Evolutionary conservation across 1,140 invertebrate species (phyloP).

Genomic region (Leptonema lineaticorne): DNA sequence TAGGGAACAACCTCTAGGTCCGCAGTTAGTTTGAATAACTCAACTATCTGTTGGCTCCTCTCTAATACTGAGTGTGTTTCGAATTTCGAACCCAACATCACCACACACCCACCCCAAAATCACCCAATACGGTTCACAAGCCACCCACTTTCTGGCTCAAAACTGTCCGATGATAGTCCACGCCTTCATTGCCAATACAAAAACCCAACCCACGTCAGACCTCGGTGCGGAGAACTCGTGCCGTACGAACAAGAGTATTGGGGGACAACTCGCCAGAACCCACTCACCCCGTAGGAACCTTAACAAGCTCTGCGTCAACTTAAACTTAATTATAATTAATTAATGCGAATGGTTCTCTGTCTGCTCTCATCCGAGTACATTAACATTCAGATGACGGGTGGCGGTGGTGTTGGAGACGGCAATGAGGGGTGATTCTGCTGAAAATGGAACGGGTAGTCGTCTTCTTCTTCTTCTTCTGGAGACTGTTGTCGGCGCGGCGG

Average conservation of each 20-base stretch:
- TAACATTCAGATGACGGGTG: constrained; percentile 38
- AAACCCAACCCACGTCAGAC: constrained; percentile 12
- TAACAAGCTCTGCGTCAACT: constrained; percentile 61
- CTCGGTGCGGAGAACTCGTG: neutral
- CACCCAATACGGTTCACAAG: too few relatives aligned
- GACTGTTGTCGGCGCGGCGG: neutral
- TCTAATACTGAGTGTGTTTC: constrained; percentile 15
- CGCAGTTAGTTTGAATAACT: constrained; percentile 15
- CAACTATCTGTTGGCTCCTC: constrained; percentile 9
- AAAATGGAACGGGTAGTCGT: too few relatives aligned
- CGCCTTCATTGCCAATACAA: constrained; percentile 20
- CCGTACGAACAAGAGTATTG: constrained; percentile 47
- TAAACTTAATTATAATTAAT: constrained; percentile 80
- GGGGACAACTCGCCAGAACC: constrained; percentile 13
- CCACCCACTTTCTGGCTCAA: constrained; percentile 17
- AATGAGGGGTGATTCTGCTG: neutral
- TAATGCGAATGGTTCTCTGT: constrained; percentile 61
- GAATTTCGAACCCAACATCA: constrained; percentile 7
- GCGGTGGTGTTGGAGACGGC: neutral
- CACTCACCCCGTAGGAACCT: constrained; percentile 50
- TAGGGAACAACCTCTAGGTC: neutral
- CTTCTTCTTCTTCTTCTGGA: too few relatives aligned
- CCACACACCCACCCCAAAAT: neutral
- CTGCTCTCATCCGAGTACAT: constrained; percentile 49
- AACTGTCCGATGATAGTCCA: constrained; percentile 21